phyloP scores from a whole-genome alignment of 2,113 vertebrate species.

The Etheostoma spectabile region DNA sequence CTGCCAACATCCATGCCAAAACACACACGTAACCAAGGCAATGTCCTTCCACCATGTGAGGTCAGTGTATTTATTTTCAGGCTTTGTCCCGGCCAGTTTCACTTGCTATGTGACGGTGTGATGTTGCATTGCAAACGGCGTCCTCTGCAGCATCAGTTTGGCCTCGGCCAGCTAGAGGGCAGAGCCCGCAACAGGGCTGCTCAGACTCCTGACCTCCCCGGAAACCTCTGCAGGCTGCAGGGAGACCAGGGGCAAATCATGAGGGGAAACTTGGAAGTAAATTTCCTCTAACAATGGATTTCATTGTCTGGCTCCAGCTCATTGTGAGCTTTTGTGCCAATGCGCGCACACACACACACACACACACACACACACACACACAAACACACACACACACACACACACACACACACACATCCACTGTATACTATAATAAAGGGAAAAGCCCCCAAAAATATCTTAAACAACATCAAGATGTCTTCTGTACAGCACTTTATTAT shows the following conservation, averaged over 20 bases:
- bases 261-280: neutral
- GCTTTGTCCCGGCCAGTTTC: slow-evolving; percentile 54
- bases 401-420: too few species aligned
- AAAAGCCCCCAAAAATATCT: too few species aligned
- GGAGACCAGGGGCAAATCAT: slow-evolving; percentile 8
- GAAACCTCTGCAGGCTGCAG: slow-evolving; percentile 1
- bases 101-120: slow-evolving; percentile 11
- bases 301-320: neutral
- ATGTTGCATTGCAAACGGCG: slow-evolving; percentile 19
- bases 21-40: slow-evolving; percentile 33
- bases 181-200: neutral
- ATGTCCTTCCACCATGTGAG: slow-evolving; percentile 29
- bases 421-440: too few species aligned
- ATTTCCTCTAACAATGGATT: neutral
- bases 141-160: slow-evolving; percentile 33
- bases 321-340: neutral
- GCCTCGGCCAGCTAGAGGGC: slow-evolving; percentile 32
- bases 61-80: slow-evolving; percentile 45
- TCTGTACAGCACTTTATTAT: too few species aligned
- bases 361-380: too few species aligned
- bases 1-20: slow-evolving; percentile 55
- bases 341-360: neutral
- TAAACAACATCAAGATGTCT: too few species aligned
- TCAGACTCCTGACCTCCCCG: slow-evolving; percentile 2
- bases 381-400: too few species aligned